Conservation (phyloP, 1,140 invertebrate species). For the Drosophila arizonae region DNA sequence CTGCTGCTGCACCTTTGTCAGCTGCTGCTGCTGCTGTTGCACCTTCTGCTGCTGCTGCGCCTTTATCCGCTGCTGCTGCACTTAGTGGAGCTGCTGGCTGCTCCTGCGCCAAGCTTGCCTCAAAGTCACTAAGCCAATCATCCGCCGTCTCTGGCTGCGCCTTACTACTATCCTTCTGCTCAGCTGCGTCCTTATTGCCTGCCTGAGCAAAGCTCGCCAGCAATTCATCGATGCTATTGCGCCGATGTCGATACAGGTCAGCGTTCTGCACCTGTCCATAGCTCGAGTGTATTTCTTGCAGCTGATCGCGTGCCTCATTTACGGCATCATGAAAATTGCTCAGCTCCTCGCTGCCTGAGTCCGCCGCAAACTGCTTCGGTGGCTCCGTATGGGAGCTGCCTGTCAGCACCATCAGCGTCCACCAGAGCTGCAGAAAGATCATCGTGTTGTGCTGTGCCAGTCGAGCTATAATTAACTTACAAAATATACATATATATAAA, state of each 20-base stretch:
- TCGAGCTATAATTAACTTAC: conserved; percentile 7
- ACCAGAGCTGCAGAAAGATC: conserved; percentile 58
- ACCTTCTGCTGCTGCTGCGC: background rate
- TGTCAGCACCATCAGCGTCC: conserved; percentile 53
- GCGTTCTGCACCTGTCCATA: conserved; percentile 30
- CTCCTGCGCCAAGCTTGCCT: conserved; percentile 1
- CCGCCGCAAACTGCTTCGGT: background rate
- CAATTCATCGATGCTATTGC: conserved; percentile 60
- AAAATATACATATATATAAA: conserved; percentile 32
- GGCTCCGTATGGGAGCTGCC: background rate
- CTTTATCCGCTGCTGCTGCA: background rate
- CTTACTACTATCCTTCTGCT: conserved; percentile 18
- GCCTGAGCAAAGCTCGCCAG: conserved; percentile 50
- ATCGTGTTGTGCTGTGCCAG: conserved; percentile 18
- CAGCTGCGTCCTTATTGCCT: background rate
- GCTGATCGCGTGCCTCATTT: conserved; percentile 41
- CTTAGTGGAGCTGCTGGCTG: background rate
- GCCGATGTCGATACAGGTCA: conserved; percentile 31
- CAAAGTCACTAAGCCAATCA: conserved; percentile 55
- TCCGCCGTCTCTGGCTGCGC: conserved; percentile 45
- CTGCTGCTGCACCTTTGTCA: background rate
- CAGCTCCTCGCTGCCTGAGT: conserved; percentile 24
- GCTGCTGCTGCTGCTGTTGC: background rate
- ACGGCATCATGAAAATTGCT: conserved; percentile 42
- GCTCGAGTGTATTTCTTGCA: conserved; percentile 40